A percentile compares a stretch with the other conserved stretches of the same genome.
phyloP scores from a whole-genome alignment of 2,113 vertebrate genomes.

The Tyrannus savana region DNA sequence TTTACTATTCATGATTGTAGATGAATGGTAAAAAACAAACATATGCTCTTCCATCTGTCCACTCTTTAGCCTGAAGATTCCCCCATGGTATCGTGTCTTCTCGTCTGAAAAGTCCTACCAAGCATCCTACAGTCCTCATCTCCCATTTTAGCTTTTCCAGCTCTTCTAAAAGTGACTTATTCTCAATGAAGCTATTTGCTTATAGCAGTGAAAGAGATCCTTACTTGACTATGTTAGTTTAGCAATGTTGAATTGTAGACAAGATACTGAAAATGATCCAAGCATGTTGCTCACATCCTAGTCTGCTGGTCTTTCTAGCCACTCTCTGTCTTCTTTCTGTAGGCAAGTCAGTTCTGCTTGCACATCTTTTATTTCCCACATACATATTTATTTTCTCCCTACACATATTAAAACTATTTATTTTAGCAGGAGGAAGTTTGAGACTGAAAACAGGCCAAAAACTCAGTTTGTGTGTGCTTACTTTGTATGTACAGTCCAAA shows the following conservation, averaged over 20 bases:
- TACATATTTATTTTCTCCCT: no score
- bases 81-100: background rate
- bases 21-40: background rate
- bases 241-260: background rate
- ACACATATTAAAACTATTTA: background rate
- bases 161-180: background rate
- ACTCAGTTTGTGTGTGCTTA: background rate
- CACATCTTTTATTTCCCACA: background rate
- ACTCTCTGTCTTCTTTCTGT: background rate
- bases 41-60: background rate
- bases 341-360: background rate
- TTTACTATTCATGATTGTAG: background rate
- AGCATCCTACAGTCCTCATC: background rate
- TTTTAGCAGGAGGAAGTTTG: background rate
- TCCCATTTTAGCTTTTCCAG: background rate
- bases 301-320: background rate
- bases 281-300: background rate
- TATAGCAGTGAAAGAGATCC: background rate
- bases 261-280: background rate
- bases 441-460: background rate
- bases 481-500: background rate
- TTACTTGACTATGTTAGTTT: background rate
- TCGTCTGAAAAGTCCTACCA: background rate
- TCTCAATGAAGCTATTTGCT: background rate
- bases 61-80: background rate